Evolutionary conservation across 1,140 invertebrate genomes (phyloP).

Genomic region (Pantala flavescens): DNA sequence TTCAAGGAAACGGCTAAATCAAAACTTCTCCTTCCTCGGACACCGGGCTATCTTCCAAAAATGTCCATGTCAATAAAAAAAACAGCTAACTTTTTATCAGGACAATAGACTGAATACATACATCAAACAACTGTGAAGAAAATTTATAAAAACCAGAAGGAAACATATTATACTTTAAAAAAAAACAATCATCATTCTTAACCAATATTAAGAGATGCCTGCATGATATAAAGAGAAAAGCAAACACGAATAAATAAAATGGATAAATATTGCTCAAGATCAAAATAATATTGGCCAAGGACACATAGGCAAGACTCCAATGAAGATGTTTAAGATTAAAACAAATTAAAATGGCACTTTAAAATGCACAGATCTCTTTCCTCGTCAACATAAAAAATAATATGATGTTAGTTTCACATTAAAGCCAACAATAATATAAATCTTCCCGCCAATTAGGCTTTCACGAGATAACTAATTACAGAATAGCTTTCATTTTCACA

Average conservation of each 20-base stretch:
- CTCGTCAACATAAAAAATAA: constrained; percentile 16
- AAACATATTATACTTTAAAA: constrained; percentile 12
- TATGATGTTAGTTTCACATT: constrained; percentile 16
- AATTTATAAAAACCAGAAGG: background rate
- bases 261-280: constrained; percentile 16
- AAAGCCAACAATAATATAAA: constrained; percentile 14
- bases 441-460: background rate
- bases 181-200: constrained; percentile 8
- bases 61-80: constrained; percentile 3
- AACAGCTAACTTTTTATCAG: background rate
- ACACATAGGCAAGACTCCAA: background rate
- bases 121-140: constrained; percentile 4
- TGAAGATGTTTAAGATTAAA: background rate
- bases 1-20: constrained; percentile 1
- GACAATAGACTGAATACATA: constrained; percentile 14
- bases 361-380: constrained; percentile 13
- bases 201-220: constrained; percentile 13
- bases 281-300: background rate
- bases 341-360: constrained; percentile 12
- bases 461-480: constrained; percentile 12
- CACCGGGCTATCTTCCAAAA: background rate
- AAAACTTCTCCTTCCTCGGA: constrained; percentile 3
- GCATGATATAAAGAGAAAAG: constrained; percentile 13
- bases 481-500: constrained; percentile 14
- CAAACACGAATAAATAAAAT: constrained; percentile 15